phyloP scores from a whole-genome alignment of 2,888 invertebrate species.

The Morinoia aosen region DNA sequence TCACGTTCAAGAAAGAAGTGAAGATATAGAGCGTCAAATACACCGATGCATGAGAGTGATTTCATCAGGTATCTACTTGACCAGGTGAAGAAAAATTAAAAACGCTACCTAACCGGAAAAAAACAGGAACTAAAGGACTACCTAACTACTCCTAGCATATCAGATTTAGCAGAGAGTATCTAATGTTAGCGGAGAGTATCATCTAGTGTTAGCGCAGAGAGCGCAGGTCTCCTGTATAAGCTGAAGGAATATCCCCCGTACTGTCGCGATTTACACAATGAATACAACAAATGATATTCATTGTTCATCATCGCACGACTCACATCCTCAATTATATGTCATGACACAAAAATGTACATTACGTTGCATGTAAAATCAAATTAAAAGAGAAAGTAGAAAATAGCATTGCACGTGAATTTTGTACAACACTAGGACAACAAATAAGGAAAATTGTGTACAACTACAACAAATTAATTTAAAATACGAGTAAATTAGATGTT shows the following conservation, averaged over 20 bases:
- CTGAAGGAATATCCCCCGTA: background rate
- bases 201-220: background rate
- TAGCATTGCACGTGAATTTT: background rate
- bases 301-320: background rate
- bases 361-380: background rate
- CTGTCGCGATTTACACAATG: background rate
- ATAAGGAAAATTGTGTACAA: background rate
- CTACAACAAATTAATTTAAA: background rate
- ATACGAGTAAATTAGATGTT: background rate
- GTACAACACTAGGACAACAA: background rate
- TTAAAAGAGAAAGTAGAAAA: background rate
- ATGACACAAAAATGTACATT: background rate
- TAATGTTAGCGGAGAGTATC: background rate
- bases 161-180: too few relatives aligned
- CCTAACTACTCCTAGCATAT: too few relatives aligned
- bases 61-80: too few relatives aligned
- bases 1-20: background rate
- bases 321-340: background rate
- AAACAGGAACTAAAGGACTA: too few relatives aligned
- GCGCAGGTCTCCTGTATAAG: background rate
- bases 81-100: too few relatives aligned
- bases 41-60: too few relatives aligned
- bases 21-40: too few relatives aligned
- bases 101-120: too few relatives aligned
- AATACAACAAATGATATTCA: background rate